Percentiles rank a stretch among this genome's conserved stretches.
These are phyloP conservation scores for Cuniculus paca DNA, from an alignment of 2,797 vertebrate genomes.

Conservation along the genomic window DNA sequence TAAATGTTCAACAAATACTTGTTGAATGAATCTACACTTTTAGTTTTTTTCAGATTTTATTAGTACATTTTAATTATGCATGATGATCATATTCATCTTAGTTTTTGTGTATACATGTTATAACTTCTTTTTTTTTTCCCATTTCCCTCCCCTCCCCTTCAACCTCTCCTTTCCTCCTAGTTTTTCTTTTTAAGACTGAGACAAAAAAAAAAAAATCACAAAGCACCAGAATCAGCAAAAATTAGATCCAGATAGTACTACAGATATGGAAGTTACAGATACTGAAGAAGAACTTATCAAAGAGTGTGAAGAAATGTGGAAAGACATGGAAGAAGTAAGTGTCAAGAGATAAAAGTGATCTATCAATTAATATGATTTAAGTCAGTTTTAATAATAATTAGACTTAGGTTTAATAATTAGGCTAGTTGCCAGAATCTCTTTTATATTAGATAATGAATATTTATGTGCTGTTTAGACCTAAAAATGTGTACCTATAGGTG, in stretches of 20 bases:
- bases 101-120: background rate
- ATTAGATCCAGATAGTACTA: slow-evolving; percentile 44
- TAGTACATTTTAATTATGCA: background rate
- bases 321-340: slow-evolving; percentile 87
- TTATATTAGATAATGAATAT: slow-evolving; percentile 7
- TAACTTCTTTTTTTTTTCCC: background rate
- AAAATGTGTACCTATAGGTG: background rate
- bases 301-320: slow-evolving; percentile 87
- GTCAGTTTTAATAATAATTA: slow-evolving; percentile 30
- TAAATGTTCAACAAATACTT: slow-evolving; percentile 40
- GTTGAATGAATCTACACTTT: slow-evolving; percentile 50
- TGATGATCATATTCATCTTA: background rate
- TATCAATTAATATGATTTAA: slow-evolving; percentile 20
- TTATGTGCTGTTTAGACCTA: slow-evolving; percentile 50
- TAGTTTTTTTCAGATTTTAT: background rate
- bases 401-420: slow-evolving; percentile 18
- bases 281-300: slow-evolving; percentile 80
- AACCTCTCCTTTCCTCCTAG: background rate
- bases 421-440: slow-evolving; percentile 9
- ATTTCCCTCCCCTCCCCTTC: background rate
- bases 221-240: slow-evolving; percentile 78
- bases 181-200: slow-evolving; percentile 76
- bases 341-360: slow-evolving; percentile 36
- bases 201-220: slow-evolving; percentile 3
- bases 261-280: background rate